phyloP scores from a whole-genome alignment of 2,888 invertebrate species.

The Eremobia ochroleuca region DNA sequence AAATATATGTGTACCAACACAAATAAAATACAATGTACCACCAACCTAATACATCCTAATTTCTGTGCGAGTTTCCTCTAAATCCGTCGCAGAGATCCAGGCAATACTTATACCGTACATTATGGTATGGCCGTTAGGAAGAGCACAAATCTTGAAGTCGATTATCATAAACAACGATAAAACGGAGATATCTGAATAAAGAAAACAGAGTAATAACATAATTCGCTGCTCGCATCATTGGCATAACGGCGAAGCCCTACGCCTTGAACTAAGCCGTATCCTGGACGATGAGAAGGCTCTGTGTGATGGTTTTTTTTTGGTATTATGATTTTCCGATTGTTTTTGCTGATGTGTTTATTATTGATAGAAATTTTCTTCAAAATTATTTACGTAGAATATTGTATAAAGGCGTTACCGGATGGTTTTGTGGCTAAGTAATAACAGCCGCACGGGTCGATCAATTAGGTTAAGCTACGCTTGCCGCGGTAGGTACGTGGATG shows the following conservation, averaged over 20 bases:
- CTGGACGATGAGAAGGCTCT: not conserved
- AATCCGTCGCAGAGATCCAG: conserved; percentile 47
- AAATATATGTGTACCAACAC: conserved; percentile 30
- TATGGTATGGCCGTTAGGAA: conserved; percentile 48
- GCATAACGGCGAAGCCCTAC: conserved; percentile 29
- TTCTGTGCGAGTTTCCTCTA: conserved; percentile 28
- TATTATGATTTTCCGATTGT: conserved; percentile 15
- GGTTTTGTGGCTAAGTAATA: too few relatives aligned
- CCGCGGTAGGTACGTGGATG: too few relatives aligned
- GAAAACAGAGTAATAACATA: conserved; percentile 60
- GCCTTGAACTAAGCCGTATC: not conserved
- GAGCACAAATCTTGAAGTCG: conserved; percentile 60
- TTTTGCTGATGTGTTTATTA: not conserved
- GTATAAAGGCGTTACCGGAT: too few relatives aligned
- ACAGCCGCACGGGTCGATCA: too few relatives aligned
- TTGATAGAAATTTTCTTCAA: not conserved
- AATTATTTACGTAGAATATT: not conserved
- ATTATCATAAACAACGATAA: conserved; percentile 65
- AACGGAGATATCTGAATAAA: conserved; percentile 57
- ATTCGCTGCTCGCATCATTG: conserved; percentile 50
- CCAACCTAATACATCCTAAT: conserved; percentile 44
- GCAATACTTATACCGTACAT: conserved; percentile 50
- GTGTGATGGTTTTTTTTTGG: not conserved
- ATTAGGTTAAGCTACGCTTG: too few relatives aligned
- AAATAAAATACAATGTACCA: conserved; percentile 36